phyloP scores from a whole-genome alignment of 1,140 invertebrate genomes.

The Drosophila athabasca region DNA sequence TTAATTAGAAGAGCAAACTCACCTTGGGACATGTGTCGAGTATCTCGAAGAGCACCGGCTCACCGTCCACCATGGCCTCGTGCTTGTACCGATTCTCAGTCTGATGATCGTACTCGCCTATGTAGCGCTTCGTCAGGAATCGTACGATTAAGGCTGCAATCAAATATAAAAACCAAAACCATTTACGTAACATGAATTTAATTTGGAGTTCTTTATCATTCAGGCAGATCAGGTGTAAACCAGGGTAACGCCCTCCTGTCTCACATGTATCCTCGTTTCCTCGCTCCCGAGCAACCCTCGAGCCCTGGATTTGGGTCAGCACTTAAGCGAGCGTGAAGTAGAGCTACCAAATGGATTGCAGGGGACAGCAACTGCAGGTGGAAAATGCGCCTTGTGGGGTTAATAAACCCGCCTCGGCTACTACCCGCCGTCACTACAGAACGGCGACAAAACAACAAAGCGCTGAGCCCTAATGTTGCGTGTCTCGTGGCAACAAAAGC shows the following conservation, averaged over 20 bases:
- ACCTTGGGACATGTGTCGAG: conserved; percentile 92
- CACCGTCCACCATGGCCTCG: conserved; percentile 94
- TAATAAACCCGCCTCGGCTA: conserved; percentile 63
- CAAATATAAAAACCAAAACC: conserved; percentile 50
- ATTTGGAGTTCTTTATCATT: conserved; percentile 41
- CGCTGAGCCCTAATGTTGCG: conserved; percentile 66
- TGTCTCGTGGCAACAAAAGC: conserved; percentile 61
- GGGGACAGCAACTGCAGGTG: conserved; percentile 49
- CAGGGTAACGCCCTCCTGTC: conserved; percentile 47
- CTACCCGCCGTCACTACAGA: no score
- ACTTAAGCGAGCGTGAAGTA: conserved; percentile 67
- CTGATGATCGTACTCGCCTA: conserved; percentile 97
- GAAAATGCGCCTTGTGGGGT: conserved; percentile 60
- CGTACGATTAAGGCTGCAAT: conserved; percentile 93
- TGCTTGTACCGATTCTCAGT: conserved; percentile 97
- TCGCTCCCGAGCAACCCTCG: conserved; percentile 20
- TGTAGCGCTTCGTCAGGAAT: conserved; percentile 94
- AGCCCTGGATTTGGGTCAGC: conserved; percentile 56
- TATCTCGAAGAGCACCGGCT: conserved; percentile 95
- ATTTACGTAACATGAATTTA: conserved; percentile 62
- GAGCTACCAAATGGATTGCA: conserved; percentile 32
- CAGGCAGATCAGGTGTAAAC: conserved; percentile 63
- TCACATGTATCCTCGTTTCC: no score
- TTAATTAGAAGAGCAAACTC: not conserved
- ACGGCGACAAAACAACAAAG: no score